Base-by-base conservation (phyloP, 2,888 invertebrate species). In the Venusia cambrica region DNA sequence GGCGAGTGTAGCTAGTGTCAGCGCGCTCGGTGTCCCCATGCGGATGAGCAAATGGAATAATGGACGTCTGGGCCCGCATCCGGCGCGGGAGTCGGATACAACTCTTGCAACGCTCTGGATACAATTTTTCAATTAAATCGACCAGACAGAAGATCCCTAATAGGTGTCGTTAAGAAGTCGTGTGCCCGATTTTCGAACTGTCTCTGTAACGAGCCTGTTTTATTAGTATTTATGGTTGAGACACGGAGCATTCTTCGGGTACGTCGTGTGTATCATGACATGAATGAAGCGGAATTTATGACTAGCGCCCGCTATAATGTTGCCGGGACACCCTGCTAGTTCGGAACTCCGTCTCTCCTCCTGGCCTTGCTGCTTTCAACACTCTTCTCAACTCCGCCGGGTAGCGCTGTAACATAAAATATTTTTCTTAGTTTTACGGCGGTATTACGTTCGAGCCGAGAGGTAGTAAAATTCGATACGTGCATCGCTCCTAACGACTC, bases 81-180 rank as follows among this genome's bases (percentile, higher is more conserved):
- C 87, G 85, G 73, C 79, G 75, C 78, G 71, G 68, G 69, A 76
- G 66, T 79, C 80, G 81, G 83, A 81, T 81, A 77, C 84, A 72
- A 79, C 83, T 81, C 84, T 78, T 77, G 83, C 80, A 80, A 65
- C 75, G 78, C 75, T 72, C 77, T 78, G 74, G 77, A 81, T 84
- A 87, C 85, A 87, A 87, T 87, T 87, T 87, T 87, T 85, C 87
- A 85, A 87, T 87, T 87, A 85, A 80, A 83, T 73, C 75, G 73
- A 76, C 81, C 83, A 83, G 85, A 85, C 85, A 79, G 73, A 83
- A 80, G 81, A 83, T 80, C 81, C 80, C 78, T 85, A 87, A 85
- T 87, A 84, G 85, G 85, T 85, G 84, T 83, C 80, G 84, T 85
- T 85, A 85, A 85, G 83, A 75, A 84, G 83, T 78, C 83, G 79